Base-by-base conservation (phyloP, 2,797 vertebrate species). In the Eleutherodactylus coqui region DNA sequence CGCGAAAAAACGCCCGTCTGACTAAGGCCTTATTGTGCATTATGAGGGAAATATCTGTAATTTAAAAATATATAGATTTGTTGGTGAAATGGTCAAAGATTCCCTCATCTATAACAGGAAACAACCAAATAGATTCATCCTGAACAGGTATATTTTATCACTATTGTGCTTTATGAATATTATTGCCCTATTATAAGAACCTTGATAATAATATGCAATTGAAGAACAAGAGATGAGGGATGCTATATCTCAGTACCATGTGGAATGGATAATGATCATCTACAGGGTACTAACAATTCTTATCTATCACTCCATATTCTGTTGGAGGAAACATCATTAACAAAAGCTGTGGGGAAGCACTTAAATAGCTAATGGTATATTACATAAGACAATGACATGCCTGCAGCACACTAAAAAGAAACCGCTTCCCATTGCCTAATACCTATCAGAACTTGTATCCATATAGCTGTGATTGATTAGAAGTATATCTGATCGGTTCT, bases 271-370 rank as follows among this genome's bases (percentile, higher is more conserved):
- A 75, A 75, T 75, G 72, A 49, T 49, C 43, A 49, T 27, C 43
- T 47, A 27, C 72, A 75, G 72, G 43, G 43, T 27, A 19, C 43
- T 75, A 45, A 49, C 72, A 27, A 75, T 47, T 49, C n/a, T 49
- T 47, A 45, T 75, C 72, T 75, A 19, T 27, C 29, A 47, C n/a
- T 75, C 45, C 45, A 49, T 75, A 32, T 75, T 75, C 72, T 49
- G n/a, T 49, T 49, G 43, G 43, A 75, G 43, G 16, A 75, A 75
- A 75, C 17, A 45, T 75, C 27, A 49, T 75, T 75, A 75, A 49
- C n/a, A 47, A 4, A 75, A 75, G 45, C 43, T 75, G 72, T 47
- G 49, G 72, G 70, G 45, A 49, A 29, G 43, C 43, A 32, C n/a
- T 75, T 49, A 47, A 43, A 75, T 49, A 47, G 6, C 72, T 29